phyloP scores from a whole-genome alignment of 2,113 vertebrate species.

The Porphyrio hochstetteri region DNA sequence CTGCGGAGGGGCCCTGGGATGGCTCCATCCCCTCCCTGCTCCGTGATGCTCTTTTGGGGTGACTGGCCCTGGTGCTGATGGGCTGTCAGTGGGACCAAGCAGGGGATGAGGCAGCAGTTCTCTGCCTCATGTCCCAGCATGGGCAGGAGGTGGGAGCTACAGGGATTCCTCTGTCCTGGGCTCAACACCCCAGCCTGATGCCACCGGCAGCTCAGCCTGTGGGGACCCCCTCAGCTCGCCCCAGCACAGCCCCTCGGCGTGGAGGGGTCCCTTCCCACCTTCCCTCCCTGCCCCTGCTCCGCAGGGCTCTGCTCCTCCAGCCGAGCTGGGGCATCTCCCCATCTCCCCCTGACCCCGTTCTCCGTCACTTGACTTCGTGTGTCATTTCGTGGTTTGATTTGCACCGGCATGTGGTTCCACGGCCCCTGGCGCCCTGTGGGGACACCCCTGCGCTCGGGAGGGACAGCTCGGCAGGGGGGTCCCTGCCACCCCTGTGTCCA shows the following conservation, averaged over 20 bases:
- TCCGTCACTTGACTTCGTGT: not conserved
- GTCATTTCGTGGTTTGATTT: not conserved
- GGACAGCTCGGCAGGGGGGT: rapidly evolving
- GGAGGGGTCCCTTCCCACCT: not conserved
- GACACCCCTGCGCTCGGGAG: not conserved
- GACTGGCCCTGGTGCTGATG: rapidly evolving
- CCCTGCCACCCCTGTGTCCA: not conserved
- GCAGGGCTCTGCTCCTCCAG: not conserved
- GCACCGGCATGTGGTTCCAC: not conserved
- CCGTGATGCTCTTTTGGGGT: not conserved
- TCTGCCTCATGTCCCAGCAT: not conserved
- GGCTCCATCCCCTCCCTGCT: not conserved
- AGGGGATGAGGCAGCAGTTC: not conserved
- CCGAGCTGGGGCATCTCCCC: not conserved
- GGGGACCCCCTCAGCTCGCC: not conserved
- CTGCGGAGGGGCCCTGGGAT: not conserved
- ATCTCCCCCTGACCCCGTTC: not conserved
- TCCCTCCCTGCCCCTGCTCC: not conserved
- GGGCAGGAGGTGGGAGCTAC: not conserved
- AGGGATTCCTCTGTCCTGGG: not conserved
- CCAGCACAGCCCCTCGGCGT: not conserved
- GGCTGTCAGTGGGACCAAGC: not conserved
- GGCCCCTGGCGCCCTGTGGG: rapidly evolving
- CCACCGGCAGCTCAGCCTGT: not conserved
- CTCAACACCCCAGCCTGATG: not conserved